phyloP scores from a whole-genome alignment of 2,888 invertebrate genomes.

The Eristalis tenax region DNA sequence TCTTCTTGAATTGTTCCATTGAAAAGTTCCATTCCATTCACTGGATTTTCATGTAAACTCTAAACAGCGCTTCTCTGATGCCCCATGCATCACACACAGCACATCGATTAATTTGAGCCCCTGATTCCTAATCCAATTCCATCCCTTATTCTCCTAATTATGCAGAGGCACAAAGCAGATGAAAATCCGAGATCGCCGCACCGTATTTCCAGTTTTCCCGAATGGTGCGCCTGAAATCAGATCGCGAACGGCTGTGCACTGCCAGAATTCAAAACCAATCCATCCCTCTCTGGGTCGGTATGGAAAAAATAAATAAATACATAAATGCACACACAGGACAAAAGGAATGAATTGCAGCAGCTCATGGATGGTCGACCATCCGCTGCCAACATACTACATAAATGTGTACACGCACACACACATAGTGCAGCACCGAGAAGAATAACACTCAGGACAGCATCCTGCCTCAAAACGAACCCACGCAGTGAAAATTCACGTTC shows the following conservation, averaged over 20 bases:
- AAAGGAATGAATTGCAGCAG: slow-evolving; percentile 37
- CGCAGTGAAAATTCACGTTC: neutral
- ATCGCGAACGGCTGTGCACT: slow-evolving; percentile 21
- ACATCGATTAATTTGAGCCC: neutral
- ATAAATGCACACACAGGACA: slow-evolving; percentile 26
- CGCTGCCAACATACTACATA: neutral
- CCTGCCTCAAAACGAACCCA: slow-evolving; percentile 14
- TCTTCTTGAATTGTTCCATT: too few species aligned
- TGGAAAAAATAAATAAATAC: slow-evolving; percentile 23
- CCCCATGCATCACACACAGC: too few species aligned
- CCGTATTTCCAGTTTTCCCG: neutral
- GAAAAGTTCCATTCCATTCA: too few species aligned
- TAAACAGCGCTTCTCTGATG: too few species aligned
- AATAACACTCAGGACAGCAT: slow-evolving; percentile 14
- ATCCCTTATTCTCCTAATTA: slow-evolving; percentile 14
- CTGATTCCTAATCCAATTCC: neutral
- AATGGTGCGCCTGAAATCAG: slow-evolving; percentile 39
- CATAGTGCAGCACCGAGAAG: neutral
- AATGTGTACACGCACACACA: neutral
- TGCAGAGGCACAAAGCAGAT: slow-evolving; percentile 1
- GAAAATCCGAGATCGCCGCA: neutral
- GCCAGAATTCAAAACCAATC: neutral
- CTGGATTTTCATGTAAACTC: too few species aligned
- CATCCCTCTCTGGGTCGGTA: neutral
- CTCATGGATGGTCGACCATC: slow-evolving; percentile 23